Conservation (phyloP, 2,888 invertebrate genomes). For the Cosmia pyralina region DNA sequence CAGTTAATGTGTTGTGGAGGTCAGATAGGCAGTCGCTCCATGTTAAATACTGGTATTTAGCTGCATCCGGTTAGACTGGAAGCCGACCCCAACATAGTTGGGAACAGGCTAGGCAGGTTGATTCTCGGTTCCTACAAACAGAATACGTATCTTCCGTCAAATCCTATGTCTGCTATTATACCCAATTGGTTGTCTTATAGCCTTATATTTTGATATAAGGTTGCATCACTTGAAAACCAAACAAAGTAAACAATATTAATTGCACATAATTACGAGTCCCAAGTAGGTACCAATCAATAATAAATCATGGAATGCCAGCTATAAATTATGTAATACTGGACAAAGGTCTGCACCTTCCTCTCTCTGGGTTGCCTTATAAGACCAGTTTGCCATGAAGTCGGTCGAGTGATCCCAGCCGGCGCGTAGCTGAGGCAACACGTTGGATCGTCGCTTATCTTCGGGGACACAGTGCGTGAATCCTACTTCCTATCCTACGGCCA, state of each 20-base stretch:
- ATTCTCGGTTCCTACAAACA: neutral
- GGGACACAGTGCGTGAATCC: neutral
- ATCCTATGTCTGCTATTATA: no score
- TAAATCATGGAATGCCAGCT: neutral
- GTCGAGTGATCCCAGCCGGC: neutral
- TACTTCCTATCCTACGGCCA: no score
- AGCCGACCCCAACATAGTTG: no score
- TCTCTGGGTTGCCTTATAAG: constrained; percentile 9
- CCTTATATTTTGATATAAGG: neutral
- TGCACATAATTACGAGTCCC: no score
- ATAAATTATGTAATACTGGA: constrained; percentile 17
- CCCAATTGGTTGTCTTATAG: neutral
- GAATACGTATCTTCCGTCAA: neutral
- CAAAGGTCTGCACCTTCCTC: constrained; percentile 10
- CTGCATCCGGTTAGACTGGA: no score
- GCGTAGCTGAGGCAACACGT: neutral
- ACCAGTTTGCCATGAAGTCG: constrained; percentile 4
- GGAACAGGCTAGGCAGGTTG: no score
- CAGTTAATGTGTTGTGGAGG: no score
- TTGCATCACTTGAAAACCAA: neutral
- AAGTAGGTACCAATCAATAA: no score
- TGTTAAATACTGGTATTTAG: no score
- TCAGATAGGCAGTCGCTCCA: no score
- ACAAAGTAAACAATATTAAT: neutral
- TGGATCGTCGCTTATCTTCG: neutral